These are phyloP conservation scores for Homarus americanus DNA, from an alignment of 1,140 invertebrate genomes.

Conservation along the genomic window DNA sequence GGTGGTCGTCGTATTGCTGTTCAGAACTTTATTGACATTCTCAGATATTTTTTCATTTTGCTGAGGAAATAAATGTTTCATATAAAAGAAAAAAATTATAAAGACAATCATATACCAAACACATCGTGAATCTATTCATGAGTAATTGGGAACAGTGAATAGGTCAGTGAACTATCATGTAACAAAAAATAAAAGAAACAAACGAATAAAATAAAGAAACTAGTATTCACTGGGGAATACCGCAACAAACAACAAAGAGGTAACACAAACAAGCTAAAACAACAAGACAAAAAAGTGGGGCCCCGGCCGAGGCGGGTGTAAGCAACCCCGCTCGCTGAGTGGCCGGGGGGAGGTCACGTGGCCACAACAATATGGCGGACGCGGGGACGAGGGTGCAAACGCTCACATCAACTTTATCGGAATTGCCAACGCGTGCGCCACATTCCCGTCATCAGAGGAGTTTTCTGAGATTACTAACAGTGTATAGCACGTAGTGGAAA, in stretches of 20 bases:
- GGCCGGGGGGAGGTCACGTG: slow-evolving; percentile 57
- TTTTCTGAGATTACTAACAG: neutral
- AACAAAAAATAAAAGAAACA: too few relatives aligned
- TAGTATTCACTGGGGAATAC: neutral
- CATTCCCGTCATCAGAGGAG: slow-evolving; percentile 3
- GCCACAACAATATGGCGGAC: slow-evolving; percentile 59
- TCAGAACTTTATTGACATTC: too few relatives aligned
- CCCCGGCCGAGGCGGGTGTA: slow-evolving; percentile 28
- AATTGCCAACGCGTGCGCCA: slow-evolving; percentile 61
- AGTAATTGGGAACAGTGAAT: too few relatives aligned
- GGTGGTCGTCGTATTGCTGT: too few relatives aligned
- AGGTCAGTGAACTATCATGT: too few relatives aligned
- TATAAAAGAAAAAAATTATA: too few relatives aligned
- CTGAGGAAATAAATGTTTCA: too few relatives aligned
- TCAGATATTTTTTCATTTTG: too few relatives aligned
- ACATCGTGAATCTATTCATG: too few relatives aligned
- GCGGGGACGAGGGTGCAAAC: slow-evolving; percentile 55
- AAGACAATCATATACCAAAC: too few relatives aligned
- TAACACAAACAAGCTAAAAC: slow-evolving; percentile 41
- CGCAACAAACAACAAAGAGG: slow-evolving; percentile 26
- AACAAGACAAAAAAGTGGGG: slow-evolving; percentile 14
- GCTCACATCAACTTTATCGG: slow-evolving; percentile 66
- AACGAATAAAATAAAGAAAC: too few relatives aligned
- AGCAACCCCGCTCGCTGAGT: slow-evolving; percentile 49
- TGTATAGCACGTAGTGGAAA: neutral